Base-by-base conservation (phyloP, 1,140 invertebrate species). In the Cherax destructor region DNA sequence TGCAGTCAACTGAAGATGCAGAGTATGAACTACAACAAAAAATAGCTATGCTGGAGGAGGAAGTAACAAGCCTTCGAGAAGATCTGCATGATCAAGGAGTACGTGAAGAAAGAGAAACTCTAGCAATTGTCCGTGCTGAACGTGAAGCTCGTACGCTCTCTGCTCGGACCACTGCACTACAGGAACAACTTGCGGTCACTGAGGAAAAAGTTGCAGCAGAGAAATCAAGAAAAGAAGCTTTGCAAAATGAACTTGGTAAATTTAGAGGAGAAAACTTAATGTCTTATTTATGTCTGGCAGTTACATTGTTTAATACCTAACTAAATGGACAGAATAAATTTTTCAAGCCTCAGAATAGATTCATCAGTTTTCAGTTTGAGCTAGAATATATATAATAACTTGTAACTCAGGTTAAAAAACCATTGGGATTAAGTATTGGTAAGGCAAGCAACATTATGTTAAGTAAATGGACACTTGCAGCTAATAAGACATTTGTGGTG, bases 1-100 rank as follows among this genome's bases (percentile, higher is more conserved):
- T 76, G 24, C 61, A 91, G 90, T 56, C 50, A 21, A 24, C 84
- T 77, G 90, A 91, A 83, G 79, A 86, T 41, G 47, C 90, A 11
- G 85, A 86, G 30, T 91, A 91, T 87, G 90, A 91, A 16, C 56
- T 72, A 13, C 90, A 91, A 18, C 83, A 86, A 61, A 80, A 80
- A 59, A 76, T 91, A 76, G 65, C 30, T 13, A 41, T 30, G n/a
- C 52, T 91, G 69, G 79, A 91, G 85, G 90, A 91, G 65, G 84
- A 91, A 49, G 47, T 91, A 4, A 21, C 59, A 13, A 80, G 52
- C n/a, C 78, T 91, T 21, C 41, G 79, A 50, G 83, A 80, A 52
- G 84, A 86, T 18, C 30, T 91, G 18, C 59, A 77, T n/a, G 78
- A 91, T 50, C 90, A 79, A 0, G 84, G 85, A 49, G 78, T 86